These are phyloP conservation scores for Mastigias papua DNA, from an alignment of 30 jellyfish, hydroid and myxozoan genomes.

Conservation along the genomic window DNA sequence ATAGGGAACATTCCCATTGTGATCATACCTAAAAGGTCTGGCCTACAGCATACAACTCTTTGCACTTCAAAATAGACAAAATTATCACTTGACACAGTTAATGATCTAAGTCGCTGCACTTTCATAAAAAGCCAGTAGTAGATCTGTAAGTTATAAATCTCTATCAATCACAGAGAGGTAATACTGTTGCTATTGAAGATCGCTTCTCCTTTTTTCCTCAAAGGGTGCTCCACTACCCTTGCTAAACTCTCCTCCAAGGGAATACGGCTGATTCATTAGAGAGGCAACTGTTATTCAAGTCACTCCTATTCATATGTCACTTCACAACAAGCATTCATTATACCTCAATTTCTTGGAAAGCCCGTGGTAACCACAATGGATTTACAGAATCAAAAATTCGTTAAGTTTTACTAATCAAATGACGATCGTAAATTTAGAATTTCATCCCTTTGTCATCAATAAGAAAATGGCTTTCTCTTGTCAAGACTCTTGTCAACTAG, in stretches of 20 bases:
- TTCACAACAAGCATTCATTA: neutral
- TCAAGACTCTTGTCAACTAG: neutral
- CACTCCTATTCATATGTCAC: neutral
- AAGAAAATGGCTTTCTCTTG: neutral
- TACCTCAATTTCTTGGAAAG: neutral
- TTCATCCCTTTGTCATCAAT: neutral
- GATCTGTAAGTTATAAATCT: too few relatives aligned
- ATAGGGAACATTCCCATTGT: neutral
- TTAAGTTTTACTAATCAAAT: neutral
- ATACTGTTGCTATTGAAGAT: too few relatives aligned
- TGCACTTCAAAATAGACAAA: too few relatives aligned
- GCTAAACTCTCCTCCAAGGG: too few relatives aligned
- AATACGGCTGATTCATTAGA: neutral
- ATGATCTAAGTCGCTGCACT: too few relatives aligned
- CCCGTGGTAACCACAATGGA: neutral
- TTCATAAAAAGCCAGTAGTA: too few relatives aligned
- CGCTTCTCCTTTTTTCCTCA: neutral
- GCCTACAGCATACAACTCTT: too few relatives aligned
- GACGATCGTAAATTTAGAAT: neutral
- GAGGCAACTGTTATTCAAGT: neutral
- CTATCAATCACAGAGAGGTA: too few relatives aligned
- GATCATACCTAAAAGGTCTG: neutral
- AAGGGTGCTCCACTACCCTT: too few relatives aligned
- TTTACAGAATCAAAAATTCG: neutral
- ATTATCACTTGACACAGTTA: too few relatives aligned